These are phyloP conservation scores for Chelon labrosus DNA, from an alignment of 2,797 vertebrate species.

Conservation along the genomic window DNA sequence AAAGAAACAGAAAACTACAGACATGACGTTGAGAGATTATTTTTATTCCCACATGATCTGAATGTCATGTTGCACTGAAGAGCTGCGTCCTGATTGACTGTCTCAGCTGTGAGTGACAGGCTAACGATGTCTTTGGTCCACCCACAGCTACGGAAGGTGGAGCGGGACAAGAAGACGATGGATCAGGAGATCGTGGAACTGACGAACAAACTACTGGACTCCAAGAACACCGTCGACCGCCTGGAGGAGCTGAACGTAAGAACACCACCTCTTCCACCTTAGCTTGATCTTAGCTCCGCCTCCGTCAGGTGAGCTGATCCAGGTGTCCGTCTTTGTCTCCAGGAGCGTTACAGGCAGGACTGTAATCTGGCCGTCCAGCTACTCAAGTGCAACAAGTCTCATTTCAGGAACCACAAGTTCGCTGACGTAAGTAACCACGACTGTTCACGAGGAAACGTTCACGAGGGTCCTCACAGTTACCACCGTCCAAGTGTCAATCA, in stretches of 20 bases:
- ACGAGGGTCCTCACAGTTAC: too few species aligned
- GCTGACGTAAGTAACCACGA: constrained; percentile 96
- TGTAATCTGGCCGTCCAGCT: constrained; percentile 98
- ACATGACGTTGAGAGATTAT: neutral
- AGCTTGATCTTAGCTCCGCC: too few species aligned
- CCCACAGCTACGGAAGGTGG: constrained; percentile 94
- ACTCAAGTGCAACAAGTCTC: constrained; percentile 98
- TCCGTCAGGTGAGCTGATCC: too few species aligned
- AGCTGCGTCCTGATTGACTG: constrained; percentile 26
- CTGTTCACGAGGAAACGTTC: too few species aligned
- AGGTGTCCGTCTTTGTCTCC: constrained; percentile 42
- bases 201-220: constrained; percentile 96
- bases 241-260: constrained; percentile 96
- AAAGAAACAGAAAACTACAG: constrained; percentile 16
- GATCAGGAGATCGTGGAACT: constrained; percentile 98
- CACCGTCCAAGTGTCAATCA: too few species aligned
- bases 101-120: neutral
- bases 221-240: constrained; percentile 95
- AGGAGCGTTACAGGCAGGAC: constrained; percentile 97
- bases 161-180: constrained; percentile 96
- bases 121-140: constrained; percentile 20
- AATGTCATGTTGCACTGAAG: constrained; percentile 40
- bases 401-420: constrained; percentile 98
- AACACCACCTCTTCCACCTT: neutral
- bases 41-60: constrained; percentile 64